Percentiles rank a stretch among this genome's conserved stretches.
These are phyloP conservation scores for Pseudomugil gertrudae DNA, from an alignment of 2,797 vertebrate genomes.

Conservation along the genomic window DNA sequence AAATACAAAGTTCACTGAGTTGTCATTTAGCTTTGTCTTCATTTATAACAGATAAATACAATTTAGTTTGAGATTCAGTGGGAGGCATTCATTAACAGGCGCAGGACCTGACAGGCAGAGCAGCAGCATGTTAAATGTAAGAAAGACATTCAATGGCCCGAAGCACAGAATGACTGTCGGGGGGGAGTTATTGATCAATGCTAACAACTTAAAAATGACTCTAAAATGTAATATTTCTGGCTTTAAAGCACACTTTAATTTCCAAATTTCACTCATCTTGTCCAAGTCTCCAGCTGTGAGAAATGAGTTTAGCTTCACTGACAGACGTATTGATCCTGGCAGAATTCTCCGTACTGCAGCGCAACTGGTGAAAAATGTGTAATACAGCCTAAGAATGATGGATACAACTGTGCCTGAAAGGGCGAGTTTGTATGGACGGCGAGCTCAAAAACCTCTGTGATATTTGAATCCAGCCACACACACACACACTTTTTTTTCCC, in stretches of 20 bases:
- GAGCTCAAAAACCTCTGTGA: constrained; percentile 34
- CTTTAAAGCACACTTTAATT: constrained; percentile 45
- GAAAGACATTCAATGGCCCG: constrained; percentile 7
- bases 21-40: constrained; percentile 2
- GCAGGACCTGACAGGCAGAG: constrained; percentile 7
- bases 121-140: constrained; percentile 1
- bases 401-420: constrained; percentile 5
- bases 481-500: constrained; percentile 3
- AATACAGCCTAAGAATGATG: constrained; percentile 9
- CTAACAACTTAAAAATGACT: constrained; percentile 30
- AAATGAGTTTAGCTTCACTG: constrained; percentile 22
- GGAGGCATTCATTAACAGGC: background rate
- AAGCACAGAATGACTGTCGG: constrained; percentile 15
- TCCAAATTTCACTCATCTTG: constrained; percentile 16
- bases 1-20: background rate
- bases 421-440: constrained; percentile 2
- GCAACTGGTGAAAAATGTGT: constrained; percentile 29
- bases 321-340: constrained; percentile 27
- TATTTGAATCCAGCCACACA: constrained; percentile 26
- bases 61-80: background rate
- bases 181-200: constrained; percentile 36
- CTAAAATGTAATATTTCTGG: constrained; percentile 30
- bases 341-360: constrained; percentile 13
- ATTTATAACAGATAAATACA: background rate
- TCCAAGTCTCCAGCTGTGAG: constrained; percentile 7